phyloP scores from a whole-genome alignment of 1,140 invertebrate species.

The Nylanderia fulva region DNA sequence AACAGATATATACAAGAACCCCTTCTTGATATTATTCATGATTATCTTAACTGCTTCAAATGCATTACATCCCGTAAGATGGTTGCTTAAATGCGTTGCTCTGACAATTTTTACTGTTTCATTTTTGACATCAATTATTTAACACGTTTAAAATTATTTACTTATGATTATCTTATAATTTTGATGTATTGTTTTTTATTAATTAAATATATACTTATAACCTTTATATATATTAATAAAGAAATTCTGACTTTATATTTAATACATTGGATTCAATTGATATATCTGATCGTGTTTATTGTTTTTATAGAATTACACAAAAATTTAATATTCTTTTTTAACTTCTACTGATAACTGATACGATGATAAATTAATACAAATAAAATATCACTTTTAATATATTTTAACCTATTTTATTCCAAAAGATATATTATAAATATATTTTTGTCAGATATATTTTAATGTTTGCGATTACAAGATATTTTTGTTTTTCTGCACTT shows the following conservation, averaged over 20 bases:
- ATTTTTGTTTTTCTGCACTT: background rate
- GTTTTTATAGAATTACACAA: background rate
- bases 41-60: constrained; percentile 73
- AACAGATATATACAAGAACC: constrained; percentile 21
- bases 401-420: no score
- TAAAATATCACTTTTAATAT: background rate
- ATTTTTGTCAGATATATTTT: background rate
- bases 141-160: constrained; percentile 52
- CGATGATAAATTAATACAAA: background rate
- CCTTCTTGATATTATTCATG: constrained; percentile 56
- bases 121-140: constrained; percentile 68
- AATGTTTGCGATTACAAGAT: background rate
- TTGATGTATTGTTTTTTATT: background rate
- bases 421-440: background rate
- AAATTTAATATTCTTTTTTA: constrained; percentile 12
- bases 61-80: constrained; percentile 74
- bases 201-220: background rate
- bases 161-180: background rate
- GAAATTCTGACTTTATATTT: background rate
- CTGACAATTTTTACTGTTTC: constrained; percentile 43
- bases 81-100: constrained; percentile 69
- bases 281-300: no score
- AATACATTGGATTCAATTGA: background rate
- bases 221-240: background rate
- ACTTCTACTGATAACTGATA: background rate